phyloP scores from a whole-genome alignment of 2,888 invertebrate species.

The Resseliella maxima region DNA sequence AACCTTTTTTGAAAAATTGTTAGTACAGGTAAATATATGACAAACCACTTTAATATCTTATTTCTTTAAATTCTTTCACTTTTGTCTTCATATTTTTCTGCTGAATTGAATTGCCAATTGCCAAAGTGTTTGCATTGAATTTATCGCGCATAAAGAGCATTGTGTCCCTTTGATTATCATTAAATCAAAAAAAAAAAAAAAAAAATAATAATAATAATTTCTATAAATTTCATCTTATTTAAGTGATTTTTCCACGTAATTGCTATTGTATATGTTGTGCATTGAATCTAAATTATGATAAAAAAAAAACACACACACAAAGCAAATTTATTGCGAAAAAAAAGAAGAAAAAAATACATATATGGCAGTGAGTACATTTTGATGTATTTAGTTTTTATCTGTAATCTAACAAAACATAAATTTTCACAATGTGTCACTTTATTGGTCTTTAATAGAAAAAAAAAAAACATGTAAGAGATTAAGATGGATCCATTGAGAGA shows the following conservation, averaged over 20 bases:
- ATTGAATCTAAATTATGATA: not conserved
- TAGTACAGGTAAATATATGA: no score
- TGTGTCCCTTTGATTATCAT: not conserved
- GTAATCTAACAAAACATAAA: conserved; percentile 43
- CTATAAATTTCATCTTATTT: not conserved
- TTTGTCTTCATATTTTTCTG: not conserved
- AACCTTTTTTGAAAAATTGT: no score
- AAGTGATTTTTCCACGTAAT: not conserved
- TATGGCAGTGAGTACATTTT: not conserved
- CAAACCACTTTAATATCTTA: no score
- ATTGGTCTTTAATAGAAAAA: conserved; percentile 38
- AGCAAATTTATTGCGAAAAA: conserved; percentile 42
- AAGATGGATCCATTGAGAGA: conserved; percentile 6
- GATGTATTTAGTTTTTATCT: not conserved
- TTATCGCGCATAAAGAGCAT: not conserved
- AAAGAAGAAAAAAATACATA: no score
- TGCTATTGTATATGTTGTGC: not conserved
- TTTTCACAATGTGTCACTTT: conserved; percentile 49
- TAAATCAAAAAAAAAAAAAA: not conserved
- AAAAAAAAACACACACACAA: no score
- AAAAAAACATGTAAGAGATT: not conserved
- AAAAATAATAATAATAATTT: no score
- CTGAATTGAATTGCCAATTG: not conserved
- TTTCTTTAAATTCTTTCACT: not conserved
- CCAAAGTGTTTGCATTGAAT: not conserved